Evolutionary conservation across 1,140 invertebrate species (phyloP), one percentile per base, ranked within the genome.

Genomic region (Galendromus occidentalis): DNA sequence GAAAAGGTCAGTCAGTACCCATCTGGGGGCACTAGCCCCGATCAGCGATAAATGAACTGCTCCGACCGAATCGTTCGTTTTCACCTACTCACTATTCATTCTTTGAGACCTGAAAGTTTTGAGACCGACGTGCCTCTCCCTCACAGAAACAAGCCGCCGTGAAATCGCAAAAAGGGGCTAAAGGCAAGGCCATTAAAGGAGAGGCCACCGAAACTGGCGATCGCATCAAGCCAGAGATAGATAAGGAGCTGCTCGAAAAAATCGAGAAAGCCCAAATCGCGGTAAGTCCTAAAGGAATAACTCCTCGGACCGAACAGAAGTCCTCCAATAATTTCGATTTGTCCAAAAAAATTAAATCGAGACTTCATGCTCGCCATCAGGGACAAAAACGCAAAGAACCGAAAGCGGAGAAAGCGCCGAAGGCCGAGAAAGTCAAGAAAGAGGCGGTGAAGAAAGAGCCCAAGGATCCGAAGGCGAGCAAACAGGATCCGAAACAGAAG

Each of bases 181-280:
- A 17, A 14, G 42, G 33, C 20, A 67, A 75, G 70, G 64, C 20
- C 4, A 59, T 28, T 20, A 64, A 67, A 42, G 67, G 64, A n/a
- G 67, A 68, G 65, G 44, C 9, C 25, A 17, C 39, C 2, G 51
- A 59, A 22, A 59, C n/a, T 17, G 51, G 51, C 2, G 51, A 14
- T 9, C 51, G 51, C 9, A 59, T 91, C 20, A 76, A 76, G 66
- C 88, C 88, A 0, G 76, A 76, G 67, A 84, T 91, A 65, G 83
- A 85, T 42, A 80, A 80, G 0, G 86, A 89, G 42, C 76, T 88
- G 65, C 85, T 85, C 70, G 86, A 85, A 72, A 86, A 86, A 71
- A 84, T 84, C 44, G 84, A 85, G 70, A 82, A 81, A 28, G 84
- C 83, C 0, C n/a, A 17, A 18, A 25, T 29, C 14, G 25, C 25